Conservation (phyloP, 92 coral and sea anemone genomes). For the Porites rus region DNA sequence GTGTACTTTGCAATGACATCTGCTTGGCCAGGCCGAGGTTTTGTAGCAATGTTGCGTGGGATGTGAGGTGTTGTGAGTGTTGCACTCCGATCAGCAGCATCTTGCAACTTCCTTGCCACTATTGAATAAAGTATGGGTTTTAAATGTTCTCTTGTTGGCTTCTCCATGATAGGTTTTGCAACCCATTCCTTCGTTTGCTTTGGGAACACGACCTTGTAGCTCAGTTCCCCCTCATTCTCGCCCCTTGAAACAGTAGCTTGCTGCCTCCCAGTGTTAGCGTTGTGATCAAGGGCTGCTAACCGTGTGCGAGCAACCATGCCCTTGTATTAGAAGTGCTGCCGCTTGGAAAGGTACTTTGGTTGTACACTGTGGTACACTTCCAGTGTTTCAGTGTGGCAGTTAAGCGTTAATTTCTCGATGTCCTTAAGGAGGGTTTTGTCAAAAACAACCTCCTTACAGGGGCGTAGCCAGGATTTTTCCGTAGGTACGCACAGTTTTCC, state of each 20-base stretch:
- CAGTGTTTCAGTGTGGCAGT: too few relatives aligned
- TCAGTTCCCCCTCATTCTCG: constrained; percentile 29
- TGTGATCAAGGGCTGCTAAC: constrained; percentile 60
- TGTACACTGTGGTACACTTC: too few relatives aligned
- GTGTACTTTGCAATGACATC: constrained; percentile 39
- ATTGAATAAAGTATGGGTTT: constrained; percentile 25
- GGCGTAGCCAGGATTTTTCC: too few relatives aligned
- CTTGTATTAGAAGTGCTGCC: constrained; percentile 55
- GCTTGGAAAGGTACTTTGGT: constrained; percentile 45
- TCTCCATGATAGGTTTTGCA: constrained; percentile 54
- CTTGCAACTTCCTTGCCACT: neutral
- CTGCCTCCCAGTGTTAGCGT: constrained; percentile 51
- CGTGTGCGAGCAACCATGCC: constrained; percentile 67
- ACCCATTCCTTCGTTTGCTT: constrained; percentile 55
- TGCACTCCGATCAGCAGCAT: too few relatives aligned
- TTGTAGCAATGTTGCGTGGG: too few relatives aligned
- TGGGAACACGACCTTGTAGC: constrained; percentile 50
- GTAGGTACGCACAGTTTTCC: too few relatives aligned
- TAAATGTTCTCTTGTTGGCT: constrained; percentile 47
- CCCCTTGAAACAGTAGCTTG: constrained; percentile 46
- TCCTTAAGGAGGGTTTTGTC: neutral
- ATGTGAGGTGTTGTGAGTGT: too few relatives aligned
- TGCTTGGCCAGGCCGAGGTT: neutral
- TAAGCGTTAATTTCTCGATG: too few relatives aligned
- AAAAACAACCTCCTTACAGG: constrained; percentile 46